Percentiles rank a stretch among this genome's conserved stretches.
Conservation (phyloP, 2,888 invertebrate species). For the Agrochola circellaris region DNA sequence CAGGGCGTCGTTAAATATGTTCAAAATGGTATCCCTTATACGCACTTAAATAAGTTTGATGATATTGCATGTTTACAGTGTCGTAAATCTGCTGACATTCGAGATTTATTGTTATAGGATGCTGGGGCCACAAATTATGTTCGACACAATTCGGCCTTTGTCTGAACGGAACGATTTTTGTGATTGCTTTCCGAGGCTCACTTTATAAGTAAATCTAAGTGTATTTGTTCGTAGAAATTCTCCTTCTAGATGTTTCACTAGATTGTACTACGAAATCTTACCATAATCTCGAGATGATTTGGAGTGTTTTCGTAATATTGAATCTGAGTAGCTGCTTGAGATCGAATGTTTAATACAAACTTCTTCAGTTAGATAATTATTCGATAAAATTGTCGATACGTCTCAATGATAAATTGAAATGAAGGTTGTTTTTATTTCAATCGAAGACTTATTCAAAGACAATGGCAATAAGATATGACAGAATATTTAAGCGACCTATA, state of each 20-base stretch:
- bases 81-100: conserved; percentile 84
- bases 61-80: conserved; percentile 86
- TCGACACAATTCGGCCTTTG: conserved; percentile 77
- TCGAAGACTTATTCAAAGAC: conserved; percentile 7
- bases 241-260: conserved; percentile 25
- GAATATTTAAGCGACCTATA: conserved; percentile 9
- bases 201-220: conserved; percentile 61
- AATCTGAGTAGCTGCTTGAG: conserved; percentile 31
- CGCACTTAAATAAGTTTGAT: conserved; percentile 78
- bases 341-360: conserved; percentile 15
- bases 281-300: conserved; percentile 40
- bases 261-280: conserved; percentile 7
- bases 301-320: conserved; percentile 38
- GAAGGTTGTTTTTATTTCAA: conserved; percentile 32
- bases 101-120: conserved; percentile 85
- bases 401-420: conserved; percentile 37
- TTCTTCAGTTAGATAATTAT: conserved; percentile 28
- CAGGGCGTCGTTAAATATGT: conserved; percentile 59
- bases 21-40: conserved; percentile 69
- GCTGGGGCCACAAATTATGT: conserved; percentile 77
- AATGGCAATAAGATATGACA: background rate
- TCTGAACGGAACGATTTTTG: conserved; percentile 71
- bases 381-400: conserved; percentile 20
- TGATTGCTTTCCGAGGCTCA: conserved; percentile 66
- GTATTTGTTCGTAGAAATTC: conserved; percentile 35